Base-by-base conservation (phyloP, 2,797 vertebrate species). In the Myioborus miniatus region DNA sequence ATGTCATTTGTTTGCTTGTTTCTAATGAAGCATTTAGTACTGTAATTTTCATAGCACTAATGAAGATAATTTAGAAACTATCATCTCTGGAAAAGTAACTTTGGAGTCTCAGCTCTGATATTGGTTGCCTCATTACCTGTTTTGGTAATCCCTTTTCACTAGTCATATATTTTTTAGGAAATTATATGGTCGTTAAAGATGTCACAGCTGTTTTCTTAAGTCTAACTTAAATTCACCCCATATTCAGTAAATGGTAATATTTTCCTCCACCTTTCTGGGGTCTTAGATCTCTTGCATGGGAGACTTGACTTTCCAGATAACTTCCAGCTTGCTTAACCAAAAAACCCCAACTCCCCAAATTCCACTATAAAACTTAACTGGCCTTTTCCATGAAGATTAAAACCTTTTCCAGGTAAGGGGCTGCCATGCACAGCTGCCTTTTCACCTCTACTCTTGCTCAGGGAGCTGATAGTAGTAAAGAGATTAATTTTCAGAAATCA, bases 31-130 rank as follows among this genome's bases (percentile, higher is more conserved):
- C 39, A 82, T 68, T 87, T 79, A 50, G 14, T 71, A n/a, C 6
- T 37, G 8, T 36, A 53, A 11, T 75, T 88, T 81, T 58, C 41
- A 37, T 22, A 52, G 34, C 23, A 12, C 41, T 78, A 20, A 15
- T 50, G 44, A 69, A 55, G 47, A 21, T 85, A n/a, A 75, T 43
- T 41, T 36, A 63, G 29, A 78, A 89, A 19, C 20, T 26, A 10
- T 53, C 19, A 46, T 81, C 16, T 1, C 12, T 50, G 50, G 29
- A 49, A 46, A 43, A 63, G 20, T 50, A 55, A 34, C 34, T 55
- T 60, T 0, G 1, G 5, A 3, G 36, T 75, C 20, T 84, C 24
- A 30, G 34, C n/a, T 1, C 1, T 49, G 23, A 34, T 81, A n/a
- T n/a, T n/a, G n/a, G n/a, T n/a, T n/a, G n/a, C n/a, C n/a, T n/a